Percentiles rank a stretch among this genome's conserved stretches.
Conservation (phyloP, 64 coral and sea anemone species). For the Stichodactyla helianthus region DNA sequence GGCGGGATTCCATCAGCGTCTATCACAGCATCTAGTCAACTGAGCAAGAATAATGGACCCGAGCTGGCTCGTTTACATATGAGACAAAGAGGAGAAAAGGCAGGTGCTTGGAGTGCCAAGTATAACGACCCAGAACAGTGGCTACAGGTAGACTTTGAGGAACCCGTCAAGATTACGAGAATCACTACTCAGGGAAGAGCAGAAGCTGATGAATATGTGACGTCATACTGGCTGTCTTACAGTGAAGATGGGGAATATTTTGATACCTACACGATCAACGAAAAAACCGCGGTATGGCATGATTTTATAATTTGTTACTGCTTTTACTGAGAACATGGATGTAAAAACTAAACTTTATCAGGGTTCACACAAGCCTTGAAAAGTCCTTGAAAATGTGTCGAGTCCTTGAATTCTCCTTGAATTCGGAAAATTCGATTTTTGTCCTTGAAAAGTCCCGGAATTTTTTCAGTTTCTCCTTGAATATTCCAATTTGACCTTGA, state of each 20-base stretch:
- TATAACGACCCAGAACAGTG: conserved; percentile 41
- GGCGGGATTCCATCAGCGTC: conserved; percentile 31
- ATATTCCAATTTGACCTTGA: too few species aligned
- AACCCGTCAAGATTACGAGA: conserved; percentile 20
- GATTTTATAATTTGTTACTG: background rate
- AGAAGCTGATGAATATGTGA: conserved; percentile 11
- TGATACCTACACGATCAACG: conserved; percentile 14
- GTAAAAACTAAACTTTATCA: too few species aligned
- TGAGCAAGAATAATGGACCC: conserved; percentile 52
- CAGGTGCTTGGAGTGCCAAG: conserved; percentile 59
- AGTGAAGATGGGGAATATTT: conserved; percentile 51
- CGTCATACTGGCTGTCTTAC: conserved; percentile 30
- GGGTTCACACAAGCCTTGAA: too few species aligned
- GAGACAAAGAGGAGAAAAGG: conserved; percentile 9
- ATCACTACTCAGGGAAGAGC: conserved; percentile 42
- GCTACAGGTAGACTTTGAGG: conserved; percentile 29
- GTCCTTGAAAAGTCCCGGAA: too few species aligned
- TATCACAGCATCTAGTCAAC: conserved; percentile 48
- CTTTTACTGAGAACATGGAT: too few species aligned
- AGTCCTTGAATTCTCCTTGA: too few species aligned
- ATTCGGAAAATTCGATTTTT: too few species aligned
- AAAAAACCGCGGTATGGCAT: conserved; percentile 3
- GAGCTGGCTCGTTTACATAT: conserved; percentile 47
- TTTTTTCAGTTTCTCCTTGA: too few species aligned
- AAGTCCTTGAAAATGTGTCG: too few species aligned